These are phyloP conservation scores for Syngnathus typhle DNA, from an alignment of 2,113 vertebrate species.

Conservation along the genomic window DNA sequence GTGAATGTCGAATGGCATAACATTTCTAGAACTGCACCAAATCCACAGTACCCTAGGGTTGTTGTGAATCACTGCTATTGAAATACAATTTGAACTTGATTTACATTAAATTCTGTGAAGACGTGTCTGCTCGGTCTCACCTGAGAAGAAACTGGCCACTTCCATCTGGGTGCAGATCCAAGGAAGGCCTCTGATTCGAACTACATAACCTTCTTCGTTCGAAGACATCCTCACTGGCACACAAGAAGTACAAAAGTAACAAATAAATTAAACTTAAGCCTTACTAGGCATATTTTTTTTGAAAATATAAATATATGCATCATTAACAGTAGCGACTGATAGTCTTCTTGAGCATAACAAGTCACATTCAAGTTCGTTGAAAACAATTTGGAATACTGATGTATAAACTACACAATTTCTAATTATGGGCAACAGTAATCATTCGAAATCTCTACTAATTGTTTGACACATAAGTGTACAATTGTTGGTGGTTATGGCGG, in stretches of 20 bases:
- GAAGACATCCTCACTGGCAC: slow-evolving; percentile 67
- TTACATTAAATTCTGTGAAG: neutral
- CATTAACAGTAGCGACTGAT: neutral
- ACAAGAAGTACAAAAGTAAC: slow-evolving; percentile 13
- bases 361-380: neutral
- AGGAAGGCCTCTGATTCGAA: slow-evolving; percentile 77
- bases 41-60: neutral
- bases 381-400: neutral
- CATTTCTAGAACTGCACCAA: neutral
- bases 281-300: neutral
- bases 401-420: no score
- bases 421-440: no score
- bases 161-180: slow-evolving; percentile 80
- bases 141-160: slow-evolving; percentile 77
- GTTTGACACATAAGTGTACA: no score
- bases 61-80: neutral
- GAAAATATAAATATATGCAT: no score
- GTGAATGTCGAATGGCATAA: no score
- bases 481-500: no score
- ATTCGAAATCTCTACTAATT: no score
- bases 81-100: neutral
- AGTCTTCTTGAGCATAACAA: neutral
- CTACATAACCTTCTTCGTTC: slow-evolving; percentile 76
- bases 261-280: neutral
- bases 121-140: slow-evolving; percentile 42